phyloP scores from a whole-genome alignment of 2,888 invertebrate genomes.

The Drosophila ustulata region DNA sequence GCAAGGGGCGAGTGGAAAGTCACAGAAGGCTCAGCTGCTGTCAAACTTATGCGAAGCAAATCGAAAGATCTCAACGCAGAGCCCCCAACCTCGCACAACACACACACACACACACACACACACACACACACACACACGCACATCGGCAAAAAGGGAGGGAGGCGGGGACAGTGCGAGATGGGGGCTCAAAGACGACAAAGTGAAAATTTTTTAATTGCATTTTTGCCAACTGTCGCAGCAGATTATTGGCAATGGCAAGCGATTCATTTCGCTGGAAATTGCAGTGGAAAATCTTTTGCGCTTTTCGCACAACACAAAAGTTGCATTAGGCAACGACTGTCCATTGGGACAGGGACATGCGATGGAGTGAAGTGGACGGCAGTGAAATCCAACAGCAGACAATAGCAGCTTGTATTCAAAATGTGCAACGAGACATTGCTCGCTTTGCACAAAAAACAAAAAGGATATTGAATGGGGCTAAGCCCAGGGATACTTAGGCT shows the following conservation, averaged over 20 bases:
- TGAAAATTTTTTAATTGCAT: slow-evolving; percentile 81
- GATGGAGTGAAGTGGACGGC: neutral
- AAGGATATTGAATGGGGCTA: slow-evolving; percentile 54
- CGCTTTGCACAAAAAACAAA: slow-evolving; percentile 12
- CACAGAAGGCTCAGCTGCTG: slow-evolving; percentile 54
- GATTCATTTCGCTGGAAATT: slow-evolving; percentile 74
- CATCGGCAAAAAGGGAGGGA: neutral
- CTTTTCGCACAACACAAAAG: slow-evolving; percentile 61
- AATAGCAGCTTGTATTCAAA: slow-evolving; percentile 50
- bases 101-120: slow-evolving; percentile 20
- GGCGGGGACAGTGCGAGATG: neutral
- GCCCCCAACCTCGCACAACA: neutral
- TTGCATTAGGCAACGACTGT: slow-evolving; percentile 60
- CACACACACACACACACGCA: neutral
- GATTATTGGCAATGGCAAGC: slow-evolving; percentile 75
- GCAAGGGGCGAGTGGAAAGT: slow-evolving; percentile 35
- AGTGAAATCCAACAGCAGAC: slow-evolving; percentile 11
- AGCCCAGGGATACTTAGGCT: slow-evolving; percentile 53
- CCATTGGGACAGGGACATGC: neutral
- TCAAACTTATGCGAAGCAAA: slow-evolving; percentile 78
- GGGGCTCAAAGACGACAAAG: slow-evolving; percentile 60
- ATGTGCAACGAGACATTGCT: slow-evolving; percentile 35
- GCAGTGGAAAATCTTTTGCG: slow-evolving; percentile 63
- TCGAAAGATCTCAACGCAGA: slow-evolving; percentile 53
- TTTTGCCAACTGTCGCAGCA: slow-evolving; percentile 78